Evolutionary conservation across 1,140 invertebrate species (phyloP).

Genomic region (Thaumetopoea pityocampa): DNA sequence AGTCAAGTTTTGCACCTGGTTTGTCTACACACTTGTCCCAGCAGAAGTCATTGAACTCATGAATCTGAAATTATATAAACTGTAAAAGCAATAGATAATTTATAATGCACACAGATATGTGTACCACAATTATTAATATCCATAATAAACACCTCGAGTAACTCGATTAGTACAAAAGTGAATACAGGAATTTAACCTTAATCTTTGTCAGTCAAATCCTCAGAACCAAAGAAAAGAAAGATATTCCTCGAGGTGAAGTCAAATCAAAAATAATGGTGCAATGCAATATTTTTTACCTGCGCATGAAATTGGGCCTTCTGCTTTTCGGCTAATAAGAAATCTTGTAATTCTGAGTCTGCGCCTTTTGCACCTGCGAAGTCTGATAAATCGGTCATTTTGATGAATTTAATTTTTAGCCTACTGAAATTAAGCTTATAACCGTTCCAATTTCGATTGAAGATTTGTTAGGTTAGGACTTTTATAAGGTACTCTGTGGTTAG

Average conservation of each 20-base stretch:
- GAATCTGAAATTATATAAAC: constrained; percentile 80
- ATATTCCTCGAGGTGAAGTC: neutral
- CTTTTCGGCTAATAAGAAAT: constrained; percentile 90
- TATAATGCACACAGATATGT: too few relatives aligned
- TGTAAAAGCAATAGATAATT: neutral
- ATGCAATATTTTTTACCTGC: constrained; percentile 77
- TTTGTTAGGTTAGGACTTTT: too few relatives aligned
- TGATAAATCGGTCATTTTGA: constrained; percentile 55
- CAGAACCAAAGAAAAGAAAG: too few relatives aligned
- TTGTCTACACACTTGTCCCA: constrained; percentile 97
- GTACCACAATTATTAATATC: too few relatives aligned
- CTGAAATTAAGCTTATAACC: too few relatives aligned
- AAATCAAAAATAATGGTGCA: constrained; percentile 6
- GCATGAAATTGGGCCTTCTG: constrained; percentile 92
- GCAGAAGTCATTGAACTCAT: constrained; percentile 94
- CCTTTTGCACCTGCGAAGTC: constrained; percentile 57
- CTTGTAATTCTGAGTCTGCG: constrained; percentile 85
- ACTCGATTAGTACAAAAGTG: too few relatives aligned
- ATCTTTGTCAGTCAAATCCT: too few relatives aligned
- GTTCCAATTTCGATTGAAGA: too few relatives aligned
- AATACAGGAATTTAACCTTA: too few relatives aligned
- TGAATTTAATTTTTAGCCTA: constrained; percentile 3
- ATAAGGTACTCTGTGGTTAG: too few relatives aligned
- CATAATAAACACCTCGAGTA: too few relatives aligned
- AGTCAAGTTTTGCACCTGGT: constrained; percentile 89